These are phyloP conservation scores for fruit fly (Drosophila melanogaster) DNA, from an alignment of 1,140 invertebrate genomes.

Conservation along the genomic window DNA sequence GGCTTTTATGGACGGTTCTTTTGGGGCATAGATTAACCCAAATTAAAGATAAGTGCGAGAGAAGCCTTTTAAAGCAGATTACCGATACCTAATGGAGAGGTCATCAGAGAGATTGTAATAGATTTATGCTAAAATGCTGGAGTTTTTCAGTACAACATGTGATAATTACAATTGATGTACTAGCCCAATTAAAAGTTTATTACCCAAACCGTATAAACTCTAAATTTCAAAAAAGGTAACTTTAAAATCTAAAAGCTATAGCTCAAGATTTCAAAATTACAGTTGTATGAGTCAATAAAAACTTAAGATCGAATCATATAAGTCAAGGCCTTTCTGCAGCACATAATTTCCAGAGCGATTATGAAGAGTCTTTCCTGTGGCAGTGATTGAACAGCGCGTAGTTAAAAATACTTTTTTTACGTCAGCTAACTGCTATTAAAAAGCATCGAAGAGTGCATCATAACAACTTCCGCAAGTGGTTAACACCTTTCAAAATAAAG, in stretches of 20 bases:
- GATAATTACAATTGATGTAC: too few relatives aligned
- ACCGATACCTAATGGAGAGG: conserved; percentile 15
- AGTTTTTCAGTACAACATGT: background rate
- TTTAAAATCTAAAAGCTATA: background rate
- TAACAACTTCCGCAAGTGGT: conserved; percentile 67
- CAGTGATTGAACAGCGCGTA: conserved; percentile 16
- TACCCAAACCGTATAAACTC: background rate
- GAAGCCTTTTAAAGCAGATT: conserved; percentile 31
- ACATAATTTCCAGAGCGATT: conserved; percentile 27
- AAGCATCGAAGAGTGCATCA: conserved; percentile 35
- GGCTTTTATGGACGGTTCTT: conserved; percentile 35
- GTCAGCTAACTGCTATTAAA: conserved; percentile 50
- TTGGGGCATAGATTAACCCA: conserved; percentile 53
- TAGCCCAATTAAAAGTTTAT: background rate
- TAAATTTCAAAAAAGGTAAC: background rate
- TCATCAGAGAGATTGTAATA: conserved; percentile 11
- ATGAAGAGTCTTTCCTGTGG: conserved; percentile 38
- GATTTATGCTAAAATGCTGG: background rate
- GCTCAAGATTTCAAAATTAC: conserved; percentile 14
- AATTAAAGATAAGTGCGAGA: conserved; percentile 39
- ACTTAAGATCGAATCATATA: conserved; percentile 14
- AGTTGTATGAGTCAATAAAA: conserved; percentile 17
- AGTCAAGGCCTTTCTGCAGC: conserved; percentile 31
- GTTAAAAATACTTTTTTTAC: conserved; percentile 46
- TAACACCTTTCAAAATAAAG: conserved; percentile 60